Evolutionary conservation across 2,888 invertebrate species (phyloP), one percentile per base, ranked within the genome.

Genomic region (Cistogaster globosa): DNA sequence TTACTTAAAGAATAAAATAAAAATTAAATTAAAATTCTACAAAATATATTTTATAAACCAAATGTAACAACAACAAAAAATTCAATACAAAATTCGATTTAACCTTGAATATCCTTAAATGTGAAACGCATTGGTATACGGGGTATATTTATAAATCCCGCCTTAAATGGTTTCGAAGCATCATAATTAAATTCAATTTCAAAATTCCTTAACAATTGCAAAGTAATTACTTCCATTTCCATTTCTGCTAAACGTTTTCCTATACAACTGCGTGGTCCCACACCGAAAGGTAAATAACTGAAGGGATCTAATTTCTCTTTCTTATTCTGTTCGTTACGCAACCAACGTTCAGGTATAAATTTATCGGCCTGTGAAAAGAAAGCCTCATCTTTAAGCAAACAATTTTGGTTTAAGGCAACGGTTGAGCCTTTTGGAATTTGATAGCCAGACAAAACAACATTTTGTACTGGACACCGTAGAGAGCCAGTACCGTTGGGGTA

Each of bases 341-440:
- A 77, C 97, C 97, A 97, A 51, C 97, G 93, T 89, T 97, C 96
- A 0, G 97, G 97, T 22, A 95, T 89, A 88, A 94, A 97, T 81
- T 94, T 93, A 0, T 93, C 89, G 0, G 95, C 92, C 11, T 93
- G 92, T 0, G 94, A 93, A 88, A 95, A 96, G 87, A 96, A 94
- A 68, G 94, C 92, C 14, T 95, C 94, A 88, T 94, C 93, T 87
- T 94, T 93, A 8, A 87, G 8, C 5, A 88, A 94, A 1, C 94
- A 93, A 88, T 95, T 95, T 87, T 95, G 95, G 80, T 95, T 96
- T 87, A 97, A 94, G 72, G 96, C 93, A 0, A 97, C 94, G 89
- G 95, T 95, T 0, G 96, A 94, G 55, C 93, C 93, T 90, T 94
- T 93, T 0, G 95, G 95, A 88, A 96, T 93, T 79, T 91, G 90